These are phyloP conservation scores for Campaea margaritaria DNA, from an alignment of 2,888 invertebrate species.

Conservation along the genomic window DNA sequence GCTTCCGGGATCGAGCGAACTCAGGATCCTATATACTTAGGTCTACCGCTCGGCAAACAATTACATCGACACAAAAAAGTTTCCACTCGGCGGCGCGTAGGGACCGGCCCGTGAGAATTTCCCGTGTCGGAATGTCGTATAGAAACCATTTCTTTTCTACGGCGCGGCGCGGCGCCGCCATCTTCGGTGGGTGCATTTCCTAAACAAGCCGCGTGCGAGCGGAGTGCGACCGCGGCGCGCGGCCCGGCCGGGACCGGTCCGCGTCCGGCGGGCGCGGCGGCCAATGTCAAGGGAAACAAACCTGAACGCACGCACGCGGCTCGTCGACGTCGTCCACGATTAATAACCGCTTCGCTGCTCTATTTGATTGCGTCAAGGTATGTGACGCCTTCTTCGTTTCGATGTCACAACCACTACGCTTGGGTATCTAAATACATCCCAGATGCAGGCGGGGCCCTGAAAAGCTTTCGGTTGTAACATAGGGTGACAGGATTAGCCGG, in stretches of 20 bases:
- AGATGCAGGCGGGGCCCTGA: too few species aligned
- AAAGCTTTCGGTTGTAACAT: too few species aligned
- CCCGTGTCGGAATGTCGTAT: constrained; percentile 44
- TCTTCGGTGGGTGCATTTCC: constrained; percentile 24
- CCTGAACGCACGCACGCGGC: constrained; percentile 25
- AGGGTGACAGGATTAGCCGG: too few species aligned
- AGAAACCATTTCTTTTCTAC: constrained; percentile 43
- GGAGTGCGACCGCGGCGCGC: constrained; percentile 13
- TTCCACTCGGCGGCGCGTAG: neutral
- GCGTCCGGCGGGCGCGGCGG: constrained; percentile 42
- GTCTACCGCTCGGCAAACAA: constrained; percentile 3
- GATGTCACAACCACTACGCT: too few species aligned
- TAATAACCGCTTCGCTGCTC: neutral
- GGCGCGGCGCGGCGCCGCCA: constrained; percentile 29
- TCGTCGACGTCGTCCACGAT: neutral
- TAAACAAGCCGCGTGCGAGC: constrained; percentile 39
- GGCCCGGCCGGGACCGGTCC: constrained; percentile 47
- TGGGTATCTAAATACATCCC: too few species aligned
- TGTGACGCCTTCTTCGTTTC: neutral
- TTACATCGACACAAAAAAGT: constrained; percentile 5
- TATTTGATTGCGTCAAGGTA: constrained; percentile 5
- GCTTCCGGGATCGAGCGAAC: constrained; percentile 1
- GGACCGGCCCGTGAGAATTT: constrained; percentile 34
- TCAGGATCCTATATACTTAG: neutral
- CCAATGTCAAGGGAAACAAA: constrained; percentile 44